Base-by-base conservation (phyloP, 2,797 vertebrate species). In the Helarctos malayanus region DNA sequence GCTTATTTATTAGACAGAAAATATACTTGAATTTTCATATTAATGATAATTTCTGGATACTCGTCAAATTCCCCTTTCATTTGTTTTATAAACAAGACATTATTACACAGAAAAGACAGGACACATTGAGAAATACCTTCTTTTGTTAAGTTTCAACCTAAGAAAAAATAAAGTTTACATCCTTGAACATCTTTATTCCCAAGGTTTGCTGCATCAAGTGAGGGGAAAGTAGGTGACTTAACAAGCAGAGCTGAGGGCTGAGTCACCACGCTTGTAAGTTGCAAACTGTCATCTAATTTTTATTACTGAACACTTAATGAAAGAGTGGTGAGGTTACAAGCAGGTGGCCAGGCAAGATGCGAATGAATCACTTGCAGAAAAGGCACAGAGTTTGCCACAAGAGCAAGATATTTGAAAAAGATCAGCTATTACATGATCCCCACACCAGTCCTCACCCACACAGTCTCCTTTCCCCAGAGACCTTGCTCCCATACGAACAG, bases 281-380 rank as follows among this genome's bases (percentile, higher is more conserved):
- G 32, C 27, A 59, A 76, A 59, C 2, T 90, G 1, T 83, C 5
- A 52, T 81, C 32, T 84, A 95, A 47, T 32, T 69, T n/a, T 97
- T 91, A 82, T 29, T 41, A 71, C 13, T 69, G 81, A 71, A 52
- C 29, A 69, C 7, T 97, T 90, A 85, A 32, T 69, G 91, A 91
- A 97, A 97, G 73, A 94, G 54, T 84, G 29, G 11, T 1, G 27
- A 95, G 69, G 75, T 0, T 1, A 90, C 25, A 96, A 94, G 78
- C 97, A 95, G 6, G 4, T 87, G 93, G 8, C 15, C 47, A 89
- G 49, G 57, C 68, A 96, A 95, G 73, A 98, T 93, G 59, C 3
- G 71, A 93, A 23, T 0, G 10, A 97, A 87, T 78, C 7, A 38
- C 5, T 76, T 63, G 75, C 83, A 65, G 71, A 87, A 94, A 97